Conservation (phyloP, 2,113 vertebrate species). For the Bambusicola thoracicus region DNA sequence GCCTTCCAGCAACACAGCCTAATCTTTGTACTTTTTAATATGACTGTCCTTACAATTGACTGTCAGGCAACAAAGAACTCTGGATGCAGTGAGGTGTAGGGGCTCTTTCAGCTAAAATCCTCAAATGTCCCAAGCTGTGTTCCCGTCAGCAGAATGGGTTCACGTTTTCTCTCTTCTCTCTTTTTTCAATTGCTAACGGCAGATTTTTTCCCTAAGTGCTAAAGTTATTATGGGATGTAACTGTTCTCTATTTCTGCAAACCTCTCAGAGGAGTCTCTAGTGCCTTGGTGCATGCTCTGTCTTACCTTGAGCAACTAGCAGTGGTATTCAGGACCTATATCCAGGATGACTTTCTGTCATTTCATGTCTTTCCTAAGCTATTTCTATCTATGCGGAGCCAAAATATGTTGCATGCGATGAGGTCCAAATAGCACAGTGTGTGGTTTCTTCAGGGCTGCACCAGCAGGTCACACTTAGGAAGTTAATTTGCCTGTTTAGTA, state of each 20-base stretch:
- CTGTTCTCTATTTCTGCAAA: conserved; percentile 51
- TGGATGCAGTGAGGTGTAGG: conserved; percentile 19
- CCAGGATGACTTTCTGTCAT: conserved; percentile 27
- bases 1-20: conserved; percentile 46
- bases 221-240: conserved; percentile 68
- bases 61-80: conserved; percentile 79
- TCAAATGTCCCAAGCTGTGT: neutral
- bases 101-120: neutral
- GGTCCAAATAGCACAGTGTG: neutral
- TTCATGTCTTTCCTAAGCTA: neutral
- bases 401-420: neutral
- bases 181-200: neutral
- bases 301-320: neutral
- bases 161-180: neutral
- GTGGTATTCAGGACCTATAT: neutral
- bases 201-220: conserved; percentile 14
- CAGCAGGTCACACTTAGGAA: neutral
- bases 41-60: conserved; percentile 59
- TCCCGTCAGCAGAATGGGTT: neutral
- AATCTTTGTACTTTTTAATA: conserved; percentile 68
- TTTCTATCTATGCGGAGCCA: neutral
- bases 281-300: neutral
- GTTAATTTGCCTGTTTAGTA: conserved; percentile 58
- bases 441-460: neutral
- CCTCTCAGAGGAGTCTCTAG: conserved; percentile 33